Percentiles rank a stretch among this genome's conserved stretches.
Conservation (phyloP, 2,113 vertebrate species). For the Cryptomyrus ogoouensis region DNA sequence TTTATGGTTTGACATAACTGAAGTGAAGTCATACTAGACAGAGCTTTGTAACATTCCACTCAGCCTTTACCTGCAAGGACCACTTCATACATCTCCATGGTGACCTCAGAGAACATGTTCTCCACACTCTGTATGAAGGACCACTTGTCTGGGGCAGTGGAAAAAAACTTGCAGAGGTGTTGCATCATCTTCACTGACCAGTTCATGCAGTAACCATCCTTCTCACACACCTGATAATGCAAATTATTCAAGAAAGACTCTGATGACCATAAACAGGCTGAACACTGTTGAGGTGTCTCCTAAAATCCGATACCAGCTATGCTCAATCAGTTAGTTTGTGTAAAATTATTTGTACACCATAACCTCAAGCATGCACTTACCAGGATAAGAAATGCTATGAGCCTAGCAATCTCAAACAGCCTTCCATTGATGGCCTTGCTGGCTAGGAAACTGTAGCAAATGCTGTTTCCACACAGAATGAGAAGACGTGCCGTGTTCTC, state of each 20-base stretch:
- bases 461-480: slow-evolving; percentile 71
- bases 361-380: slow-evolving; percentile 53
- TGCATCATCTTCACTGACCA: slow-evolving; percentile 79
- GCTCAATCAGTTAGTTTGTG: neutral
- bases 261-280: neutral
- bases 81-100: slow-evolving; percentile 64
- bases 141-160: slow-evolving; percentile 50
- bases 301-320: neutral
- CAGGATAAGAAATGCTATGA: slow-evolving; percentile 76
- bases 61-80: slow-evolving; percentile 61
- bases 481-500: slow-evolving; percentile 81
- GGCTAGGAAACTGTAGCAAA: slow-evolving; percentile 77
- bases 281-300: neutral
- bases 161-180: slow-evolving; percentile 70
- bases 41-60: neutral
- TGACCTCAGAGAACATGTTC: slow-evolving; percentile 64
- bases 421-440: slow-evolving; percentile 74
- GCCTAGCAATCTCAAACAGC: slow-evolving; percentile 61
- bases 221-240: slow-evolving; percentile 75
- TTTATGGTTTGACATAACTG: neutral
- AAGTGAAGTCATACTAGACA: neutral
- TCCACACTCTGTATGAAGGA: slow-evolving; percentile 75
- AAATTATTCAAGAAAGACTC: neutral
- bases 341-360: neutral
- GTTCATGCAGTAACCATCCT: slow-evolving; percentile 80